phyloP scores from a whole-genome alignment of 2,113 vertebrate species.

The Forbesichthys papilliferus region DNA sequence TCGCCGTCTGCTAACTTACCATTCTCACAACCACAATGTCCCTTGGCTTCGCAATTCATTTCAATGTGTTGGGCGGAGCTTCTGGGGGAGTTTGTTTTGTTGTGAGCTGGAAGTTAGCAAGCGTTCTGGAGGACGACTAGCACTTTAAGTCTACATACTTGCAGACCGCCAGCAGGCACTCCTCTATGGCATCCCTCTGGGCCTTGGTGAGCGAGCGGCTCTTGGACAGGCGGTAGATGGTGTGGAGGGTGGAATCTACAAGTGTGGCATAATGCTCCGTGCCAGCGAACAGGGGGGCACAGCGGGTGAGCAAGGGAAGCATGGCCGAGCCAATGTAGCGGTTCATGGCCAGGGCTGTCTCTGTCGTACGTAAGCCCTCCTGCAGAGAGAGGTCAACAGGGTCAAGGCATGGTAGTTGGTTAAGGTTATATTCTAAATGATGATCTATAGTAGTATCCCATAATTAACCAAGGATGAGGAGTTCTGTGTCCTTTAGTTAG shows the following conservation, averaged over 20 bases:
- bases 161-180: conserved; percentile 93
- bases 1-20: too few species aligned
- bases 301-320: conserved; percentile 92
- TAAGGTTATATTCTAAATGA: not conserved
- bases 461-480: too few species aligned
- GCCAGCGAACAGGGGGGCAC: conserved; percentile 91
- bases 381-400: conserved; percentile 52
- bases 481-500: too few species aligned
- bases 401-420: not conserved
- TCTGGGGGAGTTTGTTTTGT: too few species aligned
- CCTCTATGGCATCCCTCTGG: conserved; percentile 95
- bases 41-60: not conserved
- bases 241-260: conserved; percentile 93
- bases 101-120: too few species aligned
- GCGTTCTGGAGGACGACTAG: too few species aligned
- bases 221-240: conserved; percentile 95
- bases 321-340: conserved; percentile 93
- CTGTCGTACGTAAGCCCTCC: conserved; percentile 92
- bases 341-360: conserved; percentile 93
- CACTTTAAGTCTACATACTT: conserved; percentile 76
- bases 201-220: conserved; percentile 97
- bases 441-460: too few species aligned
- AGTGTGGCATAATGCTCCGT: conserved; percentile 90
- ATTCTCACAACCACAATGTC: not conserved
- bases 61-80: too few species aligned